These are phyloP conservation scores for Camponotus fellah DNA, from an alignment of 2,888 invertebrate genomes.

Conservation along the genomic window DNA sequence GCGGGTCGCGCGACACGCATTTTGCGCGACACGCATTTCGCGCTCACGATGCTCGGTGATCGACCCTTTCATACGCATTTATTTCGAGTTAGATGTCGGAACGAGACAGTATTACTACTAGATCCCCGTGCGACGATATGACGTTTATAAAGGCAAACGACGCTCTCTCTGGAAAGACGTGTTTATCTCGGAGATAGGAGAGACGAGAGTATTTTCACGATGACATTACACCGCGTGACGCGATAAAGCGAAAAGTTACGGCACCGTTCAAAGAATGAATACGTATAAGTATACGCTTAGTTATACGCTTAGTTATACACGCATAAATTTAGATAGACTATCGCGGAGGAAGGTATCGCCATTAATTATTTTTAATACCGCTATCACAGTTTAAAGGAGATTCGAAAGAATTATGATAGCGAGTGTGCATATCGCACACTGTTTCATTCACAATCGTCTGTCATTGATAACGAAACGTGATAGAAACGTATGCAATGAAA, in stretches of 20 bases:
- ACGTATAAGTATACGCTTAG: slow-evolving; percentile 25
- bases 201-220: slow-evolving; percentile 25
- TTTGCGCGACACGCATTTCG: slow-evolving; percentile 36
- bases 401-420: background rate
- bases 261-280: slow-evolving; percentile 34
- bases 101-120: slow-evolving; percentile 48
- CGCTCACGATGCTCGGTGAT: slow-evolving; percentile 50
- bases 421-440: background rate
- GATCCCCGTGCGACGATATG: slow-evolving; percentile 42
- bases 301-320: slow-evolving; percentile 12
- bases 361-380: slow-evolving; percentile 24
- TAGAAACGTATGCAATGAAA: background rate
- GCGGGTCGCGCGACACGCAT: slow-evolving; percentile 29
- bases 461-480: slow-evolving; percentile 3
- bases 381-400: background rate
- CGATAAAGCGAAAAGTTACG: slow-evolving; percentile 42
- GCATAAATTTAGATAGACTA: slow-evolving; percentile 44
- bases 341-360: slow-evolving; percentile 10
- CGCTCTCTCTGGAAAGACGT: slow-evolving; percentile 26
- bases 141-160: slow-evolving; percentile 45
- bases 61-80: slow-evolving; percentile 66
- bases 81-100: slow-evolving; percentile 55
- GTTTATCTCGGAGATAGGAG: slow-evolving; percentile 46
- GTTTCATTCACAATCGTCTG: background rate
- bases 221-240: slow-evolving; percentile 15